Evolutionary conservation across 2,888 invertebrate genomes (phyloP).

Genomic region (Chymomyza procnemis): DNA sequence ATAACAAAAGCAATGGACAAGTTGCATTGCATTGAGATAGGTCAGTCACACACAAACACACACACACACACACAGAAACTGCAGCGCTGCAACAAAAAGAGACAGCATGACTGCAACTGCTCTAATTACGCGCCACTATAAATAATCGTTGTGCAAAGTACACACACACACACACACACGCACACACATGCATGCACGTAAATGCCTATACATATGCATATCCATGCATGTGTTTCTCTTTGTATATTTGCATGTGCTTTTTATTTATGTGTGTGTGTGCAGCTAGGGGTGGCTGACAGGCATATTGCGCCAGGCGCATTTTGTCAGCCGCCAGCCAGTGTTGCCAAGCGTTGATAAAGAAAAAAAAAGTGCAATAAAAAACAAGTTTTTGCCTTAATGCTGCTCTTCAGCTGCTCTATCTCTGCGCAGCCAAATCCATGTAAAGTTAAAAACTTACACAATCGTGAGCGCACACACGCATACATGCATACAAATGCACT

Average conservation of each 20-base stretch:
- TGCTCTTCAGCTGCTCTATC: background rate
- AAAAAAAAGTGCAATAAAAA: constrained; percentile 13
- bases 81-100: constrained; percentile 34
- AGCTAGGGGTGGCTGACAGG: background rate
- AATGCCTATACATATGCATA: too few species aligned
- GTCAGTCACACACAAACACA: constrained; percentile 69
- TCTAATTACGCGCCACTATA: constrained; percentile 57
- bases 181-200: too few species aligned
- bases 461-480: constrained; percentile 37
- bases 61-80: constrained; percentile 17
- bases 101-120: constrained; percentile 37
- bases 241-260: background rate
- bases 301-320: background rate
- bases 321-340: constrained; percentile 21
- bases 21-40: constrained; percentile 74
- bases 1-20: constrained; percentile 55
- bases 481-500: constrained; percentile 28
- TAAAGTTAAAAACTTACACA: constrained; percentile 64
- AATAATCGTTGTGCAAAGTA: constrained; percentile 42
- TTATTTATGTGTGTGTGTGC: constrained; percentile 4
- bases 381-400: constrained; percentile 26
- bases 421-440: constrained; percentile 22
- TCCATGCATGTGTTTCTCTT: background rate
- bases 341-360: constrained; percentile 39
- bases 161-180: background rate